Conservation (phyloP, 2,888 invertebrate species). For the Theodoxus fluviatilis region DNA sequence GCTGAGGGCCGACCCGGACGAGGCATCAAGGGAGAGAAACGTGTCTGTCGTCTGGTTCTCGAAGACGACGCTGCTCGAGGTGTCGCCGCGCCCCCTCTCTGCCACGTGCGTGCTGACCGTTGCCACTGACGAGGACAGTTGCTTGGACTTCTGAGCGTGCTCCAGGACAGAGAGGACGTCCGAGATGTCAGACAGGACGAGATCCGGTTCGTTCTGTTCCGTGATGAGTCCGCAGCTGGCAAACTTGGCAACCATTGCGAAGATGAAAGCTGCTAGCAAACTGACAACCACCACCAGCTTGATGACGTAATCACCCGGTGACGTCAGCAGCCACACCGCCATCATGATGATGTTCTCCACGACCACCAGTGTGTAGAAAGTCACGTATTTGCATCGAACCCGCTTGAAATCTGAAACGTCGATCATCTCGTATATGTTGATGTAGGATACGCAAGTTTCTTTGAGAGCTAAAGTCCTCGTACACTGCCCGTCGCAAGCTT, state of each 20-base stretch:
- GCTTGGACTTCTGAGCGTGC: too few relatives aligned
- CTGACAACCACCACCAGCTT: conserved; percentile 43
- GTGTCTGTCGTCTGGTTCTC: too few relatives aligned
- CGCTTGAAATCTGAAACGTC: conserved; percentile 28
- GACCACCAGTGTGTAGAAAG: conserved; percentile 44
- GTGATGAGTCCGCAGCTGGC: conserved; percentile 42
- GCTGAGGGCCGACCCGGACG: too few relatives aligned
- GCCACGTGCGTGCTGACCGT: too few relatives aligned
- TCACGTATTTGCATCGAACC: conserved; percentile 46
- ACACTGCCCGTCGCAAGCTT: neutral
- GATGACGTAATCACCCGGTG: conserved; percentile 36
- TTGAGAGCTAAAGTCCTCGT: neutral
- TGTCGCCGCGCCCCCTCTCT: too few relatives aligned
- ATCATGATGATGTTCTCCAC: conserved; percentile 50
- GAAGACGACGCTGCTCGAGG: too few relatives aligned
- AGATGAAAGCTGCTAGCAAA: conserved; percentile 41
- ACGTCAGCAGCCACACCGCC: conserved; percentile 48
- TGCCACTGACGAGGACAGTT: too few relatives aligned
- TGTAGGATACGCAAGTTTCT: conserved; percentile 20
- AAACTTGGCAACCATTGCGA: conserved; percentile 46
- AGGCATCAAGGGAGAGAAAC: too few relatives aligned
- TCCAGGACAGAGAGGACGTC: too few relatives aligned
- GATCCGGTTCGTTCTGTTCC: too few relatives aligned
- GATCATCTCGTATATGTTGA: conserved; percentile 29
- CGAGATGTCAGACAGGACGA: too few relatives aligned